phyloP scores from a whole-genome alignment of 2,888 invertebrate species.

The Pammene fasciana region DNA sequence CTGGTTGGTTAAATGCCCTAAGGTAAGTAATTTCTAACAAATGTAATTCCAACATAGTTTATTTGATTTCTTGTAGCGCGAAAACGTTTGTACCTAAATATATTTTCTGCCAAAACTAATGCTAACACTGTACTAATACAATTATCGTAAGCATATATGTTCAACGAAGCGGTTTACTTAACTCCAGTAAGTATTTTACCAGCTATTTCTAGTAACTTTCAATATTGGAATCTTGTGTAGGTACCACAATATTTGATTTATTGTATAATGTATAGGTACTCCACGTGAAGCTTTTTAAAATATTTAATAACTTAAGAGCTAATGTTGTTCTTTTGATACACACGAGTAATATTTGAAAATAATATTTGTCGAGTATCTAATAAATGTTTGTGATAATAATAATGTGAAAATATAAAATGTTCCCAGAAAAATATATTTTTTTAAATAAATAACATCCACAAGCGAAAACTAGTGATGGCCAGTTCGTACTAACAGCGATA shows the following conservation, averaged over 20 bases:
- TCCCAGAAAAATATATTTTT: no score
- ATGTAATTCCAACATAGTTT: no score
- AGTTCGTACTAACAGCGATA: no score
- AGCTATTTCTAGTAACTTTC: slow-evolving; percentile 6
- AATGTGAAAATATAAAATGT: no score
- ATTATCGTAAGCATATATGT: slow-evolving; percentile 5
- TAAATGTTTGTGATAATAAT: no score
- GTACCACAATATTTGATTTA: slow-evolving; percentile 8
- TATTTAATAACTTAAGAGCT: neutral
- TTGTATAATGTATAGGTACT: neutral
- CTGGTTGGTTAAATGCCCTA: no score
- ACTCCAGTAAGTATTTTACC: slow-evolving; percentile 11
- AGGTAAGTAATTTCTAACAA: neutral
- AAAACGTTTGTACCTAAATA: neutral
- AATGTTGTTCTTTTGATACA: neutral
- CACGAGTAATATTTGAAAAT: neutral
- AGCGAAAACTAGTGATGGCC: no score
- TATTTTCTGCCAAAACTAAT: neutral
- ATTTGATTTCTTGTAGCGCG: neutral
- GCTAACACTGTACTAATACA: neutral
- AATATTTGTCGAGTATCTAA: no score
- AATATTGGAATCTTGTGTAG: slow-evolving; percentile 8
- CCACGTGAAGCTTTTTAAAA: neutral
- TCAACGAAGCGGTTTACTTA: neutral
- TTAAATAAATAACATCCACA: no score